Evolutionary conservation across 2,888 invertebrate species (phyloP).

Genomic region (Amphipoea lucens): DNA sequence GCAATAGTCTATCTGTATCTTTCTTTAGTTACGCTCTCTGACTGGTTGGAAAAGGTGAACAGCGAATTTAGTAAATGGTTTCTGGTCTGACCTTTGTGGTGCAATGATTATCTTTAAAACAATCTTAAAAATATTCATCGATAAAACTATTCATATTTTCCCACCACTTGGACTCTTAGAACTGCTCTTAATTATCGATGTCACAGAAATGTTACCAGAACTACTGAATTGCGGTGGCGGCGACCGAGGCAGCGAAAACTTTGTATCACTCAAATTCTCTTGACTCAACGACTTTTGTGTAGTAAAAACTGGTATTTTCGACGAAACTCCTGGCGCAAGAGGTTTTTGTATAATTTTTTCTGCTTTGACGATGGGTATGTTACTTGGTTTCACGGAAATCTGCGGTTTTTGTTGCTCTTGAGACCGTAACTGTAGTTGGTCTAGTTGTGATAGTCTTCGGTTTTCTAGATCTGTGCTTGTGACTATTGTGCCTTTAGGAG

Average conservation of each 20-base stretch:
- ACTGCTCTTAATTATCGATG: conserved; percentile 91
- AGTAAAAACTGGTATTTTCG: conserved; percentile 89
- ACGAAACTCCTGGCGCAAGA: conserved; percentile 78
- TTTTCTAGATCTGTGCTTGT: conserved; percentile 89
- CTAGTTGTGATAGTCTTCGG: conserved; percentile 90
- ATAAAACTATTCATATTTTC: conserved; percentile 55
- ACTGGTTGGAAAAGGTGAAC: background rate
- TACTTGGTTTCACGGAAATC: conserved; percentile 86
- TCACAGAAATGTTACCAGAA: conserved; percentile 89
- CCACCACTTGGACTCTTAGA: conserved; percentile 90
- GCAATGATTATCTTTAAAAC: conserved; percentile 43
- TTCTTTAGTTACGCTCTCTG: background rate
- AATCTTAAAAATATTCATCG: conserved; percentile 25
- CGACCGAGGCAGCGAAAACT: conserved; percentile 83
- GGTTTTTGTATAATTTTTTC: conserved; percentile 78
- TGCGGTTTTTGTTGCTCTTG: conserved; percentile 81
- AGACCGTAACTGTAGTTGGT: conserved; percentile 84
- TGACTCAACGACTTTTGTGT: conserved; percentile 88
- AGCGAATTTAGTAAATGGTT: conserved; percentile 10
- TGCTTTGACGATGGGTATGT: conserved; percentile 86
- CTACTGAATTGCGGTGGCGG: conserved; percentile 84
- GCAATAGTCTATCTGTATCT: conserved; percentile 25
- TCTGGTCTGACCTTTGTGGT: conserved; percentile 5
- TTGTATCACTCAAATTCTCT: conserved; percentile 85
- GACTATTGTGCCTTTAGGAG: conserved; percentile 89